phyloP scores from a whole-genome alignment of 2,113 vertebrate genomes.

The Echinops telfairi region DNA sequence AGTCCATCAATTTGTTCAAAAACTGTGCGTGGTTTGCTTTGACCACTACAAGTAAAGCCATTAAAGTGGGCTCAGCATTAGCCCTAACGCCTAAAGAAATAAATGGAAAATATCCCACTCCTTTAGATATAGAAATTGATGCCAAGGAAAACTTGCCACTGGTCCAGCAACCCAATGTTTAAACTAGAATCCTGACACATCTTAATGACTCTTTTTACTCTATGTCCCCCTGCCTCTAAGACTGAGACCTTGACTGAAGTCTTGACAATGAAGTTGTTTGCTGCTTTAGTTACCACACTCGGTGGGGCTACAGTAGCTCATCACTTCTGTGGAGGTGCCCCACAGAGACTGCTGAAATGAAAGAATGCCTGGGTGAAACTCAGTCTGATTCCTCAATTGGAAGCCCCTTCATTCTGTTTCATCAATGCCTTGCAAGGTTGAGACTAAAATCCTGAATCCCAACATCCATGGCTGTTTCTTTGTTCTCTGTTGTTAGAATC shows the following conservation, averaged over 20 bases:
- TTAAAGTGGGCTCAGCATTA: neutral
- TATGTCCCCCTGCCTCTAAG: neutral
- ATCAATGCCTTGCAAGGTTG: conserved; percentile 16
- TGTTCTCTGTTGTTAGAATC: neutral
- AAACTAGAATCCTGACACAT: neutral
- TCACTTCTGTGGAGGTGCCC: conserved; percentile 6
- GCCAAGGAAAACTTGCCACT: neutral
- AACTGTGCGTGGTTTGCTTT: neutral
- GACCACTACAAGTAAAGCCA: neutral
- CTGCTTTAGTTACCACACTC: neutral
- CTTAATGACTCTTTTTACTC: conserved; percentile 1
- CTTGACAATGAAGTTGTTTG: conserved; percentile 50
- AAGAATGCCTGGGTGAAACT: neutral
- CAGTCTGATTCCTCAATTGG: conserved; percentile 20
- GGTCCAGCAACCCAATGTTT: neutral
- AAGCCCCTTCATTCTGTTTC: conserved; percentile 1
- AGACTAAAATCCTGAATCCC: neutral
- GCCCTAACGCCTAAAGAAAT: neutral
- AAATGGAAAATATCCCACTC: neutral
- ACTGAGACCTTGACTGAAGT: neutral
- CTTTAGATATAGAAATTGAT: neutral
- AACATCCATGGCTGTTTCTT: neutral
- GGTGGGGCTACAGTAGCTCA: neutral
- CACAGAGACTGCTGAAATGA: conserved; percentile 12
- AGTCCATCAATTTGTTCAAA: neutral